A percentile compares a stretch with the other conserved stretches of the same genome.
Conservation (phyloP, 2,797 vertebrate species). For the Anguilla marmorata region DNA sequence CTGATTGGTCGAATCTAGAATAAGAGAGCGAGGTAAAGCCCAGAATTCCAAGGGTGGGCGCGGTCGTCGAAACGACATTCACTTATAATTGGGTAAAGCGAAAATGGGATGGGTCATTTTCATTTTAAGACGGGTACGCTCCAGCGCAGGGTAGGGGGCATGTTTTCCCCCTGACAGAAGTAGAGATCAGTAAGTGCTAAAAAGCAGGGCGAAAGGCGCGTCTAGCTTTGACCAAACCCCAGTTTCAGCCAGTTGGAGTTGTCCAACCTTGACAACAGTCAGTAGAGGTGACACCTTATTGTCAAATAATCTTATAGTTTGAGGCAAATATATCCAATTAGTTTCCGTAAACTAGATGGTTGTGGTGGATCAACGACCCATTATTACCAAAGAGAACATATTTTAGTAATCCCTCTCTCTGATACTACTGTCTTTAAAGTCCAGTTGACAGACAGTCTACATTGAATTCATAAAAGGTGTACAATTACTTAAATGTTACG, state of each 20-base stretch:
- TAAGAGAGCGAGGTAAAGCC: slow-evolving; percentile 43
- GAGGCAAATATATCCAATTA: not conserved
- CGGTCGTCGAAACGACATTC: slow-evolving; percentile 12
- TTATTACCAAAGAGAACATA: not conserved
- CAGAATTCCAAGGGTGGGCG: slow-evolving; percentile 27
- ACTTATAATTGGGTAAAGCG: slow-evolving; percentile 59
- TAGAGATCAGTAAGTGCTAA: not conserved
- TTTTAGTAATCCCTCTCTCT: not conserved
- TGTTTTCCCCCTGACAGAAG: not conserved
- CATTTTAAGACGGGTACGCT: not conserved
- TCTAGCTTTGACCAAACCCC: not conserved
- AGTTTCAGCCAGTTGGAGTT: not conserved
- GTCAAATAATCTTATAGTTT: not conserved
- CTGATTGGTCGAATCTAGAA: slow-evolving; percentile 59
- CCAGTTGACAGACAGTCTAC: not conserved
- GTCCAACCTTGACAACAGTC: not conserved
- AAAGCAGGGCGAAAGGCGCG: not conserved
- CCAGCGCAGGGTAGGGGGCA: not conserved
- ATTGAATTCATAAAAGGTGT: not conserved
- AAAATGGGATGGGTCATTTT: slow-evolving; percentile 19
- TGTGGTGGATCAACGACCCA: not conserved
- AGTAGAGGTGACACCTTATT: not conserved
- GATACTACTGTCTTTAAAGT: not conserved
- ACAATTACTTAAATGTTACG: not conserved
- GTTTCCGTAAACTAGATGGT: not conserved